Conservation (phyloP, 1,140 invertebrate genomes). For the Delia radicum region DNA sequence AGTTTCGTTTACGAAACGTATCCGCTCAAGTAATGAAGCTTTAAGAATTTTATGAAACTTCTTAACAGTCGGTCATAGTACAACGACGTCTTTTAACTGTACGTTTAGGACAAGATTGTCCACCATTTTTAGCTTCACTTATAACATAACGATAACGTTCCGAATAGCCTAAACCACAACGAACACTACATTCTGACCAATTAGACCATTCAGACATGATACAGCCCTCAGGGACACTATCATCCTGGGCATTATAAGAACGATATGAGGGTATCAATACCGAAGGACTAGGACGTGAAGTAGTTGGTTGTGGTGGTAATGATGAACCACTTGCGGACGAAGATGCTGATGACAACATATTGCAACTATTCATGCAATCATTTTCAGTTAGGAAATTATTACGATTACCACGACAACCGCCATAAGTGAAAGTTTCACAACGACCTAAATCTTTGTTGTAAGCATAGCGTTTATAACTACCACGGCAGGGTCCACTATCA, state of each 20-base stretch:
- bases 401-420: constrained; percentile 85
- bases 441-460: constrained; percentile 72
- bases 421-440: constrained; percentile 82
- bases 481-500: constrained; percentile 79
- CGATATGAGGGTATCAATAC: neutral
- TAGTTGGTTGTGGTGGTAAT: neutral
- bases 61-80: constrained; percentile 29
- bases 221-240: constrained; percentile 57
- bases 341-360: constrained; percentile 25
- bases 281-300: neutral
- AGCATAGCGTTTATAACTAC: constrained; percentile 78
- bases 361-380: constrained; percentile 76
- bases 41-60: too few species aligned
- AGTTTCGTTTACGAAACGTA: too few species aligned
- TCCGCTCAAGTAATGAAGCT: too few species aligned
- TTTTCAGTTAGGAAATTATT: constrained; percentile 82
- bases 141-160: constrained; percentile 51
- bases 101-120: constrained; percentile 66
- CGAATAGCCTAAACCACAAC: constrained; percentile 59
- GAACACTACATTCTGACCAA: constrained; percentile 73
- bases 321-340: neutral
- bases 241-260: neutral
- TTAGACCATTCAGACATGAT: constrained; percentile 70
- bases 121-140: constrained; percentile 67
- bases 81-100: constrained; percentile 60